These are phyloP conservation scores for Paraescarpia echinospica DNA, from an alignment of 1,140 invertebrate species.

Conservation along the genomic window DNA sequence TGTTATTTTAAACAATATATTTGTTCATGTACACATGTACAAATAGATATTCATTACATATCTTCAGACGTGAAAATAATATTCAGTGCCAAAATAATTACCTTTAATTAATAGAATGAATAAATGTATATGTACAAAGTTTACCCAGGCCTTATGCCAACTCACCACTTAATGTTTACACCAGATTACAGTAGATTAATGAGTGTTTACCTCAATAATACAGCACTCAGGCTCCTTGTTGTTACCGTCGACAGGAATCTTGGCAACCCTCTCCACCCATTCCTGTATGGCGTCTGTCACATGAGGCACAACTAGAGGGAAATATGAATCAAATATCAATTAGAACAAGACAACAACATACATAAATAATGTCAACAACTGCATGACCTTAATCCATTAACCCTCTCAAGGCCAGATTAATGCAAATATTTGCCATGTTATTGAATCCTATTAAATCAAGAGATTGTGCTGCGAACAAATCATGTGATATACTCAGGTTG, in stretches of 20 bases:
- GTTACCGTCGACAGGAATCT: constrained; percentile 73
- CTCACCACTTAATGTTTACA: neutral
- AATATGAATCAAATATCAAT: neutral
- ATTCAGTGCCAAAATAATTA: neutral
- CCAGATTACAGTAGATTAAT: neutral
- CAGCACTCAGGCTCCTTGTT: constrained; percentile 71
- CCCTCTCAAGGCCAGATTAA: too few species aligned
- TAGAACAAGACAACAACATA: neutral
- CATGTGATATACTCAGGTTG: too few species aligned
- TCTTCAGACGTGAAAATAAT: neutral
- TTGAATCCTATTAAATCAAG: too few species aligned
- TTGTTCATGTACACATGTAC: neutral
- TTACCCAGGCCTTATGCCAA: neutral
- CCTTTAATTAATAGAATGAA: neutral
- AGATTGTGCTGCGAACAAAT: too few species aligned
- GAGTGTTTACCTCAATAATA: constrained; percentile 60
- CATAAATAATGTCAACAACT: neutral
- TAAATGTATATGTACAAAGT: neutral
- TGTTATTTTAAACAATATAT: neutral
- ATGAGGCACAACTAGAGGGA: constrained; percentile 88
- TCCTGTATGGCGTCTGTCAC: constrained; percentile 98
- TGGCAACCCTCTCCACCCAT: constrained; percentile 92
- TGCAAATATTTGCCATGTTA: too few species aligned
- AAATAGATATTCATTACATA: neutral
- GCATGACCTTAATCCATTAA: constrained; percentile 18